Conservation (phyloP, 2,888 invertebrate genomes). For the Acanthoscelides obtectus region DNA sequence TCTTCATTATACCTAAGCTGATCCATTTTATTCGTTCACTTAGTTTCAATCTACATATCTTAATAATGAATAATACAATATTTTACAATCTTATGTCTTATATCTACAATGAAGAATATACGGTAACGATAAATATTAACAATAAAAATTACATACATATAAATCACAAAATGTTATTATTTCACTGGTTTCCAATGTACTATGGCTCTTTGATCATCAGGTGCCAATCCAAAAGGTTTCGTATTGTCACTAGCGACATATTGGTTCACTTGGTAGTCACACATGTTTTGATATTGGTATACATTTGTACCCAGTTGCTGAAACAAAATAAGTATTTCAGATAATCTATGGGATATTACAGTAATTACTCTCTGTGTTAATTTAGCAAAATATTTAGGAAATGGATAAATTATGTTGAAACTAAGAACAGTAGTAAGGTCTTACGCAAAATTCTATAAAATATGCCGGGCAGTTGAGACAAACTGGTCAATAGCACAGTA, state of each 20-base stretch:
- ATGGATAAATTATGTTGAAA: neutral
- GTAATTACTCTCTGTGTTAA: neutral
- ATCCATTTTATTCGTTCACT: no score
- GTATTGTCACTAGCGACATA: constrained; percentile 68
- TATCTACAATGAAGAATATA: neutral
- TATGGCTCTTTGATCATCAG: constrained; percentile 70
- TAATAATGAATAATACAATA: no score
- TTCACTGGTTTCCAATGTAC: constrained; percentile 70
- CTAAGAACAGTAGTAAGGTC: no score
- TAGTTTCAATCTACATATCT: no score
- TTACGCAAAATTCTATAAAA: no score
- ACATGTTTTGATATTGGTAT: constrained; percentile 69
- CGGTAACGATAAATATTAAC: neutral
- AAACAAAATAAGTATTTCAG: constrained; percentile 24
- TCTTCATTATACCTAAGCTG: no score
- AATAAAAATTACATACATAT: neutral
- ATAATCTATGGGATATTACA: neutral
- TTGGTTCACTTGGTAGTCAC: constrained; percentile 77
- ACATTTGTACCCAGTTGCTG: constrained; percentile 80
- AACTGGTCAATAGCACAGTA: no score
- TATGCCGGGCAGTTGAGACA: no score
- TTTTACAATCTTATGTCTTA: no score
- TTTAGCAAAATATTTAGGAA: neutral
- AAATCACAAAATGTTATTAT: neutral
- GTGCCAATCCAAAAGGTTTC: constrained; percentile 69